phyloP scores from a whole-genome alignment of 2,113 vertebrate genomes.

The Chaenocephalus aceratus region DNA sequence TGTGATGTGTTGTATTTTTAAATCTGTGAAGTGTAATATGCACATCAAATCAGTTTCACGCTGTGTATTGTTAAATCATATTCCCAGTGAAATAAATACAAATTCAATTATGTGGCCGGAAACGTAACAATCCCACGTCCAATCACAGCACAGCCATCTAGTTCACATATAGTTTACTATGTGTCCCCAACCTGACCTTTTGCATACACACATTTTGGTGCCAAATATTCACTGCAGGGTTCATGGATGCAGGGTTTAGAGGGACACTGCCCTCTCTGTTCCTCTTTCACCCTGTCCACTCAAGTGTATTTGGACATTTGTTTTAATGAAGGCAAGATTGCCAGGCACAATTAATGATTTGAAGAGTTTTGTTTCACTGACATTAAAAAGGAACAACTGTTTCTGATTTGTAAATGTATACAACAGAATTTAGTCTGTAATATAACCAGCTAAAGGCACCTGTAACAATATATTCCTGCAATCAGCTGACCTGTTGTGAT shows the following conservation, averaged over 20 bases:
- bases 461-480: not conserved
- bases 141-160: slow-evolving; percentile 1
- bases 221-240: slow-evolving; percentile 47
- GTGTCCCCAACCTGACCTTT: slow-evolving; percentile 30
- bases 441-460: not conserved
- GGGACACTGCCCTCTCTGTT: slow-evolving; percentile 35
- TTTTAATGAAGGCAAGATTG: not conserved
- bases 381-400: too few species aligned
- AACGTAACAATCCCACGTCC: slow-evolving; percentile 14
- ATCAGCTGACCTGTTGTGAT: not conserved
- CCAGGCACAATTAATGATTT: not conserved
- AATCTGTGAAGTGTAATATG: too few species aligned
- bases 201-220: slow-evolving; percentile 41
- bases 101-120: not conserved
- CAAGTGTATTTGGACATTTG: not conserved
- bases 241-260: slow-evolving; percentile 8
- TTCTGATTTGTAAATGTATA: not conserved
- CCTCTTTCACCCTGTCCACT: slow-evolving; percentile 20
- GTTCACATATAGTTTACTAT: slow-evolving; percentile 61
- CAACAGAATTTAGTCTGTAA: not conserved
- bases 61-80: too few species aligned
- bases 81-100: too few species aligned
- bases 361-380: not conserved
- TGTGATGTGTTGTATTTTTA: too few species aligned
- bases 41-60: too few species aligned